Evolutionary conservation across 2,797 vertebrate genomes (phyloP), one percentile per base, ranked within the genome.

Genomic region (Myiotriccus ornatus): DNA sequence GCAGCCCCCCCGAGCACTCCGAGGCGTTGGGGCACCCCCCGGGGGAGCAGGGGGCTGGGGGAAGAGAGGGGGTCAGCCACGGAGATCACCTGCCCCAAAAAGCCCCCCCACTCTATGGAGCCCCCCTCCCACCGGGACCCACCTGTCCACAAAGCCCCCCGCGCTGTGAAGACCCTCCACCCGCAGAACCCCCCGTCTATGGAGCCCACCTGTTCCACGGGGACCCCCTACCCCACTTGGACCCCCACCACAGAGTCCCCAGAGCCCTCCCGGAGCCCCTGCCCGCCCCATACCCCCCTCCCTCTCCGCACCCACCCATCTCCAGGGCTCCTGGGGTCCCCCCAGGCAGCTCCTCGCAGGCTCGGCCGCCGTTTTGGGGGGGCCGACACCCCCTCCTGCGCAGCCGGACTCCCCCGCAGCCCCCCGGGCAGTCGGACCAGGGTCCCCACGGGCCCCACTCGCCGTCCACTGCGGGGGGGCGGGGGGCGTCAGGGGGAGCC

Each of bases 351-450:
- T 97, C 95, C 9, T 95, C 69, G 35, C 99, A 99, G 77, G 92
- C 93, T 56, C 83, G 95, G 32, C 99, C 99, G 22, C 98, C 98
- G 0, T 98, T 98, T 68, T 92, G 98, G 68, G 98, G 98, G 3
- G 97, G 96, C 22, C 50, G 85, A 93, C 99, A 99, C n/a, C 92
- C 97, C 82, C 99, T 97, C 19, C 95, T 97, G 35, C 98, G 97
- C 7, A 98, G 94, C 93, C 97, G 97, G 44, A 98, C 94, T 7
- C 98, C 99, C 0, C 97, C 97, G 55, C 99, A 99, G 3, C 93
- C 96, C 49, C 95, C 95, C 6, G 97, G 98, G 91, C 99, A 99
- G 77, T 97, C 98, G 2, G 99, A 99, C 99, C 99, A 99, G 24
- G 89, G 96, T 2, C 87, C 97, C 99, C 99, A 76, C 35, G 73